Conservation (phyloP, 2,888 invertebrate genomes). For the Amphimallon solstitiale region DNA sequence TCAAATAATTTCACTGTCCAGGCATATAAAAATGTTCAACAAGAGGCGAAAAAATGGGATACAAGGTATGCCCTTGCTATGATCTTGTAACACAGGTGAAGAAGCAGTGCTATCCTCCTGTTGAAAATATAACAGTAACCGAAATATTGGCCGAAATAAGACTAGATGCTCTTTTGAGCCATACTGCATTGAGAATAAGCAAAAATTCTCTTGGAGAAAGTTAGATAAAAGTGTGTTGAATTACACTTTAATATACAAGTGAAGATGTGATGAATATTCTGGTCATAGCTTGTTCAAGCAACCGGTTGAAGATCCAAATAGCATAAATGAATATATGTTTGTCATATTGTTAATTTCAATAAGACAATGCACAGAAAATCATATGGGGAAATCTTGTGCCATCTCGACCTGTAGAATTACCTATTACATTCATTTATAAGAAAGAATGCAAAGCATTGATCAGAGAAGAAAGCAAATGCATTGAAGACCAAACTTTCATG, state of each 20-base stretch:
- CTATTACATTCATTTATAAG: neutral
- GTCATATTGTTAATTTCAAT: no score
- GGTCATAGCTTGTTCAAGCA: slow-evolving; percentile 9
- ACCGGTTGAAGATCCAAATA: no score
- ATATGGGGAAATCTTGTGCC: slow-evolving; percentile 4
- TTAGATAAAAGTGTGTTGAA: slow-evolving; percentile 3
- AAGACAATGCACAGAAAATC: no score
- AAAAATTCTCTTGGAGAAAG: slow-evolving; percentile 1
- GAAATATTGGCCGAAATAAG: slow-evolving; percentile 1
- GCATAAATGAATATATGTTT: no score
- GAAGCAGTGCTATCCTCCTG: neutral
- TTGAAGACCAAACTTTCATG: neutral
- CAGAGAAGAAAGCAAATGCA: neutral
- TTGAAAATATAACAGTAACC: slow-evolving; percentile 12
- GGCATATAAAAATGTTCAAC: slow-evolving; percentile 15
- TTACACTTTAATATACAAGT: slow-evolving; percentile 14
- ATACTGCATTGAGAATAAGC: neutral
- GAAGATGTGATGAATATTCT: neutral
- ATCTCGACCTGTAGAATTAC: slow-evolving; percentile 1
- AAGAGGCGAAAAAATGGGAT: neutral
- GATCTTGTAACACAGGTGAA: neutral
- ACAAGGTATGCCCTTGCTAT: neutral
- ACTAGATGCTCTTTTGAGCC: no score
- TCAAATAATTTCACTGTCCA: slow-evolving; percentile 17
- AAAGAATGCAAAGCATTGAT: neutral